Evolutionary conservation across 2,888 invertebrate species (phyloP).

Genomic region (Drosophila phalerata): DNA sequence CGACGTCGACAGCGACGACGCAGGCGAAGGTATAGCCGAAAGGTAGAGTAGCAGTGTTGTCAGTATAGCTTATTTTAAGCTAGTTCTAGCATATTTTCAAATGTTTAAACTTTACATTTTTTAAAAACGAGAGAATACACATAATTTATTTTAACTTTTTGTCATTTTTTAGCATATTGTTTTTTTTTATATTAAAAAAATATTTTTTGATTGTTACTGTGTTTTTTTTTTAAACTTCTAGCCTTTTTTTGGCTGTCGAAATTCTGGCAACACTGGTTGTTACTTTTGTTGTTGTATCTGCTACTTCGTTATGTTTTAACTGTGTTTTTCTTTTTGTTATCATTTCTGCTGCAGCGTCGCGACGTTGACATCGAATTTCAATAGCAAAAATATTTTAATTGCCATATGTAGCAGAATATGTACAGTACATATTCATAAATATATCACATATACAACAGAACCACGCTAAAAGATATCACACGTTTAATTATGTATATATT

Average conservation of each 20-base stretch:
- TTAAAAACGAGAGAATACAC: too few species aligned
- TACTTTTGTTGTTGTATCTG: slow-evolving; percentile 37
- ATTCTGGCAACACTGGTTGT: slow-evolving; percentile 16
- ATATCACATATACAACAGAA: slow-evolving; percentile 40
- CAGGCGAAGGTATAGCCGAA: slow-evolving; percentile 57
- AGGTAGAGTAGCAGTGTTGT: slow-evolving; percentile 44
- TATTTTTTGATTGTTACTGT: neutral
- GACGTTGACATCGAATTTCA: slow-evolving; percentile 35
- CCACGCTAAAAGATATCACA: slow-evolving; percentile 32
- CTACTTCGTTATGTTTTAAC: slow-evolving; percentile 47
- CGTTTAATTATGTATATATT: slow-evolving; percentile 27
- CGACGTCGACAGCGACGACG: slow-evolving; percentile 26
- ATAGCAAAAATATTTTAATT: slow-evolving; percentile 54
- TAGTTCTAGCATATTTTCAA: neutral
- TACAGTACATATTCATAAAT: slow-evolving; percentile 13
- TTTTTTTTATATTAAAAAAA: neutral
- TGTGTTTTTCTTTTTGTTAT: slow-evolving; percentile 30
- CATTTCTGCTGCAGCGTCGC: slow-evolving; percentile 44
- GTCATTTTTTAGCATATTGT: neutral
- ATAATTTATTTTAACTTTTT: neutral
- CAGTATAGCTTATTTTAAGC: slow-evolving; percentile 1
- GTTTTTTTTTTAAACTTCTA: neutral
- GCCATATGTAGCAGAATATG: slow-evolving; percentile 32
- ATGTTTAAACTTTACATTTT: neutral
- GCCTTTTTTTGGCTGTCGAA: neutral